Evolutionary conservation across 2,797 vertebrate genomes (phyloP).

Genomic region (Mastacembelus armatus): DNA sequence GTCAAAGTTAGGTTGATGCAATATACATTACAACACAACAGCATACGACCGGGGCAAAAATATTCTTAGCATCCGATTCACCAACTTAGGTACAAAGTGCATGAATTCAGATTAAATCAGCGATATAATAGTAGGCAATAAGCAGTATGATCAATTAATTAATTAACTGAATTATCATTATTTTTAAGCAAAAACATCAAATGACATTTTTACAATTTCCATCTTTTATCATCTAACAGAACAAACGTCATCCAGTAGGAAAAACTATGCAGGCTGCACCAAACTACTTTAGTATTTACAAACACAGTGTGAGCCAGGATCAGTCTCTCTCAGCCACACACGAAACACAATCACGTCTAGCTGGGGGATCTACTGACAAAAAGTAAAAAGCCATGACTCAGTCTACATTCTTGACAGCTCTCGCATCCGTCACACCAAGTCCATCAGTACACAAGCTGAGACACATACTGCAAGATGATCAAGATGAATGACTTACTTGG

Average conservation of each 20-base stretch:
- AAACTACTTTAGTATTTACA: conserved; percentile 12
- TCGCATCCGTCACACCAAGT: conserved; percentile 28
- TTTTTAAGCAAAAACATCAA: no score
- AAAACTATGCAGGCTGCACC: not conserved
- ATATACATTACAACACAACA: not conserved
- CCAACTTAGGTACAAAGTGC: no score
- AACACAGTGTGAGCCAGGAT: conserved; percentile 3
- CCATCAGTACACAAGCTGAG: conserved; percentile 47
- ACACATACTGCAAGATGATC: conserved; percentile 40
- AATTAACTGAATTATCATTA: no score
- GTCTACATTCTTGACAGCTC: conserved; percentile 56
- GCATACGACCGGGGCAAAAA: not conserved
- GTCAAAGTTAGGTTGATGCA: not conserved
- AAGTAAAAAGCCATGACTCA: conserved; percentile 65
- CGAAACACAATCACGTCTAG: conserved; percentile 13
- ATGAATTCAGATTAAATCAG: no score
- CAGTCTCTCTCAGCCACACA: no score
- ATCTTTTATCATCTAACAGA: not conserved
- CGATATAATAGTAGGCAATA: no score
- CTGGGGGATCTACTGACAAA: conserved; percentile 21
- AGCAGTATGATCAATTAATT: no score
- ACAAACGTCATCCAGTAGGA: not conserved
- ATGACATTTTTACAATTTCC: no score
- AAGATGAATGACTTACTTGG: conserved; percentile 20
- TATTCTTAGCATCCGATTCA: no score